These are phyloP conservation scores for Rhagium mordax DNA, from an alignment of 2,888 invertebrate genomes.

Conservation along the genomic window DNA sequence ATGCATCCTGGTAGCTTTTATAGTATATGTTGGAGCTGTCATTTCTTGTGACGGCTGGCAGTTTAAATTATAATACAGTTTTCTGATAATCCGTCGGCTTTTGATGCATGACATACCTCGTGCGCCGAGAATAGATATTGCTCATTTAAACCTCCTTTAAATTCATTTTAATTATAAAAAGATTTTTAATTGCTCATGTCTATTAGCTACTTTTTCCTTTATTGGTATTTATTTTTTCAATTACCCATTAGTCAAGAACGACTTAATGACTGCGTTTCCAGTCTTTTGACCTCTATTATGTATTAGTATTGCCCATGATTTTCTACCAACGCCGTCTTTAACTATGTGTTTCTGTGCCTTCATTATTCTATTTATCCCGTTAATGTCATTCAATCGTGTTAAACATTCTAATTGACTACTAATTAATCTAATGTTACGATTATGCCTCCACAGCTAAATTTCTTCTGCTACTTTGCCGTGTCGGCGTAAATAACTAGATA, in stretches of 20 bases:
- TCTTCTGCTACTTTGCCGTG: not conserved
- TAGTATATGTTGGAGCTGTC: slow-evolving; percentile 41
- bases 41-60: slow-evolving; percentile 48
- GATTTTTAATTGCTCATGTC: slow-evolving; percentile 68
- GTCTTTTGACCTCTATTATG: slow-evolving; percentile 39
- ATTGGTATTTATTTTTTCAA: slow-evolving; percentile 59
- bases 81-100: slow-evolving; percentile 65
- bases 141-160: slow-evolving; percentile 66
- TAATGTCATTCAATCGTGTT: slow-evolving; percentile 37
- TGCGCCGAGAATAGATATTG: slow-evolving; percentile 67
- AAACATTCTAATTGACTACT: slow-evolving; percentile 39
- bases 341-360: slow-evolving; percentile 11
- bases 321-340: slow-evolving; percentile 34
- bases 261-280: slow-evolving; percentile 46
- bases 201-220: slow-evolving; percentile 62
- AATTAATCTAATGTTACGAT: slow-evolving; percentile 30
- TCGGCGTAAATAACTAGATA: not conserved
- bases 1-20: slow-evolving; percentile 30
- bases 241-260: slow-evolving; percentile 53
- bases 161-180: slow-evolving; percentile 69
- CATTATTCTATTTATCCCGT: slow-evolving; percentile 40
- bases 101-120: slow-evolving; percentile 63
- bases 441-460: not conserved
- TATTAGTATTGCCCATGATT: slow-evolving; percentile 34
- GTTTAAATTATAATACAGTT: slow-evolving; percentile 68